phyloP scores from a whole-genome alignment of 2,888 invertebrate genomes.

The Frankliniella intonsa region DNA sequence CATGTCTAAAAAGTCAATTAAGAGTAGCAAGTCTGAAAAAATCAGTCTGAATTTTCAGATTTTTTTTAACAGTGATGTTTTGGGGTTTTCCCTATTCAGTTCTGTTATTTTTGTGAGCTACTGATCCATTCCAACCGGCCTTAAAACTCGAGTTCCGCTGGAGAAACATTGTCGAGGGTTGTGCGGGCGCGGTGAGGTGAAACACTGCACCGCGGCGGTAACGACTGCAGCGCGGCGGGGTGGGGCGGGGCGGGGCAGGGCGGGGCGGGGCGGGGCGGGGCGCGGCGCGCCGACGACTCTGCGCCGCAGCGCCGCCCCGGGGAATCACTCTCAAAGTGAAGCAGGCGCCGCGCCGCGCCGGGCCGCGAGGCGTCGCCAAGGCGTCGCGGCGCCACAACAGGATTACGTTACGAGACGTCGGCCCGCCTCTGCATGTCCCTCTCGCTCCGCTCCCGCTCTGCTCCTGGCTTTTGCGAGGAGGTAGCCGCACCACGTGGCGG shows the following conservation, averaged over 20 bases:
- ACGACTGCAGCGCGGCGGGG: neutral
- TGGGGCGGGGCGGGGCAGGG: neutral
- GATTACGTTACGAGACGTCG: neutral
- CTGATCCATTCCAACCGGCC: neutral
- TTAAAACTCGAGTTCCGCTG: neutral
- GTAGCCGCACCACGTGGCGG: neutral
- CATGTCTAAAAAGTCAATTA: no score
- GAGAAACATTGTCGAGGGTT: neutral
- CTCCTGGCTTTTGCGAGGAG: neutral
- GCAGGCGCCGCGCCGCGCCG: neutral
- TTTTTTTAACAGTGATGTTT: no score
- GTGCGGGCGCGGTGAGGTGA: neutral
- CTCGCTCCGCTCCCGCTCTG: neutral
- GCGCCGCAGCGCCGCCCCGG: neutral
- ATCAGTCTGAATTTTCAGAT: no score
- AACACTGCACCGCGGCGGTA: neutral
- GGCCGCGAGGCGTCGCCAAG: neutral
- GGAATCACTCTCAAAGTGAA: slow-evolving; percentile 4
- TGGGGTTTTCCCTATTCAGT: neutral
- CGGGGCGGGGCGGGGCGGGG: neutral
- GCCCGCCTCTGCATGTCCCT: neutral
- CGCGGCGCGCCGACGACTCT: neutral
- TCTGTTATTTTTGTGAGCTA: neutral
- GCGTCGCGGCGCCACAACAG: neutral
- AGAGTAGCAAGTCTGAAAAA: no score